Evolutionary conservation across 2,113 vertebrate species (phyloP), one percentile per base, ranked within the genome.

Genomic region (Montifringilla adamsi): DNA sequence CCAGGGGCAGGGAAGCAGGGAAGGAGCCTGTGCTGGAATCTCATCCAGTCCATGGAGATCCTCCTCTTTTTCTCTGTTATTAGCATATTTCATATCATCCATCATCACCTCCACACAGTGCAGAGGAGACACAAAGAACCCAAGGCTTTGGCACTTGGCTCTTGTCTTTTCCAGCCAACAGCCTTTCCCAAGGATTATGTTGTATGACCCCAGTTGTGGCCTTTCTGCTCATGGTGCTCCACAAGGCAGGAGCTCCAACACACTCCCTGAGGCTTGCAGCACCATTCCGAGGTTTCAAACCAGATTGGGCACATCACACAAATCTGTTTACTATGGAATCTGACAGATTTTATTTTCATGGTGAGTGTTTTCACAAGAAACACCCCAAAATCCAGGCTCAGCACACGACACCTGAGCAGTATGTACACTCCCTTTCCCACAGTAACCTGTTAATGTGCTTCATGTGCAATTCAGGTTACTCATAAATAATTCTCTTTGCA

Each of bases 401-500:
- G 50, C 37, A 53, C 0, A 0, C 49, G 72, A 47, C 4, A 62
- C 33, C 26, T 33, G 22, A 55, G 30, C 31, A 63, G 64, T 11
- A 7, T 1, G 9, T 17, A 18, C 7, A 4, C 22, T 55, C 53
- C 59, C 76, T n/a, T 55, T 41, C 15, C 62, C 33, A 87, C 67
- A 33, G 31, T 26, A 35, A 66, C 88, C 80, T 87, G 58, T n/a
- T 64, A 66, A 60, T 30, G 83, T 27, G 26, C 84, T 94, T 53
- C n/a, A 75, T 58, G 35, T 70, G 72, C 63, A 87, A 88, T 73
- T 90, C 73, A 66, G 19, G 56, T 66, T 27, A 16, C 80, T 95
- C 76, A 94, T 84, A 43, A 94, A 92, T 90, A 49, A 84, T 91
- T 88, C 95, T 85, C 64, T 85, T 84, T 76, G 74, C 41, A 86